Evolutionary conservation across 2,888 invertebrate species (phyloP).

Genomic region (Heliconius ethilla): DNA sequence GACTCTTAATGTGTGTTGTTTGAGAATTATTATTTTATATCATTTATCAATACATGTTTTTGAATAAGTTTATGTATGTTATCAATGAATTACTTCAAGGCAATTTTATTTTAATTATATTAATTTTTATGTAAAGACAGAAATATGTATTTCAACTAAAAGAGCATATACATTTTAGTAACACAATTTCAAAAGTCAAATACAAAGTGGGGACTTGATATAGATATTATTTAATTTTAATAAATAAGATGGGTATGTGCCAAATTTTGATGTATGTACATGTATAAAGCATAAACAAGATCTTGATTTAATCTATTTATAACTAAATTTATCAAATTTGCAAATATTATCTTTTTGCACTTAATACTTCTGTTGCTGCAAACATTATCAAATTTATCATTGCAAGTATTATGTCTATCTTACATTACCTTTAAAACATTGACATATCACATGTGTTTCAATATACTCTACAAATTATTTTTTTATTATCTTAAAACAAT

Average conservation of each 20-base stretch:
- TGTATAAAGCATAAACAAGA: conserved; percentile 11
- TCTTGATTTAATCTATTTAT: not conserved
- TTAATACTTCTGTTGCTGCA: conserved; percentile 12
- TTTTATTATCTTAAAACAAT: not conserved
- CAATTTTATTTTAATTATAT: not conserved
- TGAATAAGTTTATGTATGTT: not conserved
- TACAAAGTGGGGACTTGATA: not conserved
- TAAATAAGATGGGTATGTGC: conserved; percentile 36
- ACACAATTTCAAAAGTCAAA: not conserved
- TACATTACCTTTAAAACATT: conserved; percentile 28
- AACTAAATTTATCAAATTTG: not conserved
- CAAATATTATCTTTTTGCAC: not conserved
- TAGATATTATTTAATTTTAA: conserved; percentile 1
- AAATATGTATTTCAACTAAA: not conserved
- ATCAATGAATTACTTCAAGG: not conserved
- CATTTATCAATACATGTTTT: conserved; percentile 2
- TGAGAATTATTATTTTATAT: not conserved
- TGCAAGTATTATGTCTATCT: conserved; percentile 8
- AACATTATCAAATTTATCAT: conserved; percentile 17
- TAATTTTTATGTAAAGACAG: not conserved
- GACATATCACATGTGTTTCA: conserved; percentile 39
- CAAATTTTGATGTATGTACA: conserved; percentile 32
- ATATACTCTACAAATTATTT: conserved; percentile 1
- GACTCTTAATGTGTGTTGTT: conserved; percentile 28
- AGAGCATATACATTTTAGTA: not conserved